Conservation (phyloP, 2,888 invertebrate species). For the Hemicrepidius hirtus region DNA sequence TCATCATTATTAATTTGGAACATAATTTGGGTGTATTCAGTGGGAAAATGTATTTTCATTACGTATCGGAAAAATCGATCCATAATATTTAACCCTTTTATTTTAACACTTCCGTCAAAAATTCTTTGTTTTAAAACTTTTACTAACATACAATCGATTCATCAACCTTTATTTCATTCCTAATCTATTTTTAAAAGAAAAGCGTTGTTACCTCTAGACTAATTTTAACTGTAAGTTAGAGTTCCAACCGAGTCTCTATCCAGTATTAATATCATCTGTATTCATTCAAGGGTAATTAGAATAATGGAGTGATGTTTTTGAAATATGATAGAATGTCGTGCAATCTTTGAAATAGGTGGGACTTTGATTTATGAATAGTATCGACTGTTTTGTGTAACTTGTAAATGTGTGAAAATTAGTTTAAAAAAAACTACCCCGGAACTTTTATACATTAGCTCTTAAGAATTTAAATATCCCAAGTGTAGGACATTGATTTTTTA, state of each 20-base stretch:
- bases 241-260: constrained; percentile 18
- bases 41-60: constrained; percentile 42
- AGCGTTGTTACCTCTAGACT: not conserved
- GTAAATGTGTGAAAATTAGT: constrained; percentile 46
- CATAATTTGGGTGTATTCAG: constrained; percentile 49
- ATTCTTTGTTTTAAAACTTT: constrained; percentile 26
- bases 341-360: constrained; percentile 67
- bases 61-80: constrained; percentile 32
- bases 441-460: not conserved
- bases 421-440: not conserved
- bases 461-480: constrained; percentile 3
- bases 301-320: constrained; percentile 70
- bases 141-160: constrained; percentile 13
- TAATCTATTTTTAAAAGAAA: not conserved
- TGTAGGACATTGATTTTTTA: too few species aligned
- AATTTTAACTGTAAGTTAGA: not conserved
- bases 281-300: constrained; percentile 69
- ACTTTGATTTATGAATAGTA: constrained; percentile 70
- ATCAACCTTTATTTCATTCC: not conserved
- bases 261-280: constrained; percentile 67
- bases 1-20: constrained; percentile 54
- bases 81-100: constrained; percentile 37
- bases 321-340: constrained; percentile 71
- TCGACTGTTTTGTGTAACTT: constrained; percentile 60
- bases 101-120: constrained; percentile 38